Evolutionary conservation across 2,113 vertebrate species (phyloP).

Genomic region (Motacilla alba): DNA sequence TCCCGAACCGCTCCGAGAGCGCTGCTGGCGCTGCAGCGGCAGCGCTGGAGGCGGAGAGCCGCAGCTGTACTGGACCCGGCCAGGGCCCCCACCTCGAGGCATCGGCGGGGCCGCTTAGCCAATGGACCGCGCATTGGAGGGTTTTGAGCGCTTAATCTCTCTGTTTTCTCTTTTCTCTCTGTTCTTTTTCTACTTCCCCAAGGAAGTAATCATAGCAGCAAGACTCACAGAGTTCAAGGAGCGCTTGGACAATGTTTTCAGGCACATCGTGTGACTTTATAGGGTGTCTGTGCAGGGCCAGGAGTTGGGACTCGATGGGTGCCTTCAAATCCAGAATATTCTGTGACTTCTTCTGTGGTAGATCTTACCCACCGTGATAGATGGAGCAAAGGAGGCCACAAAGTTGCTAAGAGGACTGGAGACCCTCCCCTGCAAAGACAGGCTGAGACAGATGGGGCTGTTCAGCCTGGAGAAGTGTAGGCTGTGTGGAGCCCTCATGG

Average conservation of each 20-base stretch:
- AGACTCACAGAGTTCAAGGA: not conserved
- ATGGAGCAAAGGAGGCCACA: not conserved
- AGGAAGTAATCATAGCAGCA: not conserved
- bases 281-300: not conserved
- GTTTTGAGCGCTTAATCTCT: no score
- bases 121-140: not conserved
- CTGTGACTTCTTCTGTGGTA: not conserved
- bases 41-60: not conserved
- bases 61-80: no score
- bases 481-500: not conserved
- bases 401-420: not conserved
- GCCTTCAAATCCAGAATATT: not conserved
- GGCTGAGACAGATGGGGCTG: not conserved
- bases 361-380: rapidly evolving
- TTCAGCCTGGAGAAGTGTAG: not conserved
- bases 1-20: rapidly evolving
- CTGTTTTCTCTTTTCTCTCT: not conserved
- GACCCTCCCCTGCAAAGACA: not conserved
- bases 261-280: no score
- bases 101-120: not conserved
- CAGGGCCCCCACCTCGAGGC: no score
- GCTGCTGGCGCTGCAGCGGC: not conserved
- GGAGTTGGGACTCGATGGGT: no score
- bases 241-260: not conserved
- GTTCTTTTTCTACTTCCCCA: not conserved